Percentiles rank a stretch among this genome's conserved stretches.
Evolutionary conservation across 2,888 invertebrate genomes (phyloP).

Genomic region (Sussaba pulchella): DNA sequence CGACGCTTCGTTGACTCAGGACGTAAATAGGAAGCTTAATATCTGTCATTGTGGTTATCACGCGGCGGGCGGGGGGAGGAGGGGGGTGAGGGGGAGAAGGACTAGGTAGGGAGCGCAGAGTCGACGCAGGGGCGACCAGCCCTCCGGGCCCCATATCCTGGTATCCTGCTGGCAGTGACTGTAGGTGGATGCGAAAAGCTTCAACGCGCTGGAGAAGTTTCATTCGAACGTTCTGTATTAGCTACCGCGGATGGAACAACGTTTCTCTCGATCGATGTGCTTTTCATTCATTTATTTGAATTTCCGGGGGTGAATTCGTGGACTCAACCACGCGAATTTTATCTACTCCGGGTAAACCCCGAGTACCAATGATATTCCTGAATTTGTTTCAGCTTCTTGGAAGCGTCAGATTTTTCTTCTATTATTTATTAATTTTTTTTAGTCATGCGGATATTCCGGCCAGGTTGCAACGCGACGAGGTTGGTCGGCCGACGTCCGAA

Average conservation of each 20-base stretch:
- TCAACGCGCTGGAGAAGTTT: no score
- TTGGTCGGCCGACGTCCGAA: no score
- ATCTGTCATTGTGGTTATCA: constrained; percentile 79
- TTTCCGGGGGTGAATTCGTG: background rate
- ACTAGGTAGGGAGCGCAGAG: background rate
- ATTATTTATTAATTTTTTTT: no score
- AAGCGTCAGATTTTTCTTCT: no score
- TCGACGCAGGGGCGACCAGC: constrained; percentile 36
- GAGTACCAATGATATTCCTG: no score
- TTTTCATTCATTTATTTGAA: background rate
- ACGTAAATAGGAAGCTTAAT: constrained; percentile 81
- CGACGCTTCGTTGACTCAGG: constrained; percentile 80
- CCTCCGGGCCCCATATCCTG: constrained; percentile 59
- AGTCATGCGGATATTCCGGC: no score
- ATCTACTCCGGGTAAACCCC: no score
- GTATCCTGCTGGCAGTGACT: constrained; percentile 44
- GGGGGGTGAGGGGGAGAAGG: no score
- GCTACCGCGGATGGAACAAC: background rate
- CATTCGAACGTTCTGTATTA: no score
- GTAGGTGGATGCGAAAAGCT: no score
- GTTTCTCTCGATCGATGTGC: background rate
- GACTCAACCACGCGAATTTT: background rate
- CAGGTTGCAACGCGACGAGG: no score
- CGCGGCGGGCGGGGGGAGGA: constrained; percentile 41
- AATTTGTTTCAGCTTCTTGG: no score